Conservation (phyloP, 2,797 vertebrate species). For the Picus viridis region DNA sequence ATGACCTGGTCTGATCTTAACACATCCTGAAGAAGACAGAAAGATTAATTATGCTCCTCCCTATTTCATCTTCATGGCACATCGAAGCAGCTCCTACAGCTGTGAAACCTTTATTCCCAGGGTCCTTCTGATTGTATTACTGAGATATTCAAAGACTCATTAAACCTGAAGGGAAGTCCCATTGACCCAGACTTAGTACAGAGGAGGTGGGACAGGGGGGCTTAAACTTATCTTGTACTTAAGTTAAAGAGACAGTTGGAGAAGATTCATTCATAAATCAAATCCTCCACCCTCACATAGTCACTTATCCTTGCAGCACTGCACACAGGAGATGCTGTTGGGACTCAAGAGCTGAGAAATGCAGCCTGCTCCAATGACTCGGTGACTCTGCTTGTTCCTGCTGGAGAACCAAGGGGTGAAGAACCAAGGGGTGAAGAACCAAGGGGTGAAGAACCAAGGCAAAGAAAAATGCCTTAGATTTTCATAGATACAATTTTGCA, state of each 20-base stretch:
- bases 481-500: neutral
- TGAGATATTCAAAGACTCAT: conserved; percentile 15
- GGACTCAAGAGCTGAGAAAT: neutral
- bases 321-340: neutral
- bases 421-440: neutral
- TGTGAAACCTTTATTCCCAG: neutral
- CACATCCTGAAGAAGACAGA: conserved; percentile 10
- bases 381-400: neutral
- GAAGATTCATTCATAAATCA: neutral
- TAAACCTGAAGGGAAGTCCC: neutral
- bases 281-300: neutral
- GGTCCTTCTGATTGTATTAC: neutral
- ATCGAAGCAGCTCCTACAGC: conserved; percentile 14
- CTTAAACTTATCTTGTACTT: neutral
- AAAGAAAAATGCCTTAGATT: neutral
- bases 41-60: conserved; percentile 41
- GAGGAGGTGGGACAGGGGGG: neutral
- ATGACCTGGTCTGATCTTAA: conserved; percentile 16
- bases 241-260: neutral
- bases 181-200: neutral
- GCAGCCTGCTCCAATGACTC: fast-evolving
- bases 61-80: neutral
- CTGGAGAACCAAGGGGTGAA: neutral
- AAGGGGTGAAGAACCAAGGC: neutral
- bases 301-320: fast-evolving